These are phyloP conservation scores for Catocala fraxini DNA, from an alignment of 2,888 invertebrate species.

Conservation along the genomic window DNA sequence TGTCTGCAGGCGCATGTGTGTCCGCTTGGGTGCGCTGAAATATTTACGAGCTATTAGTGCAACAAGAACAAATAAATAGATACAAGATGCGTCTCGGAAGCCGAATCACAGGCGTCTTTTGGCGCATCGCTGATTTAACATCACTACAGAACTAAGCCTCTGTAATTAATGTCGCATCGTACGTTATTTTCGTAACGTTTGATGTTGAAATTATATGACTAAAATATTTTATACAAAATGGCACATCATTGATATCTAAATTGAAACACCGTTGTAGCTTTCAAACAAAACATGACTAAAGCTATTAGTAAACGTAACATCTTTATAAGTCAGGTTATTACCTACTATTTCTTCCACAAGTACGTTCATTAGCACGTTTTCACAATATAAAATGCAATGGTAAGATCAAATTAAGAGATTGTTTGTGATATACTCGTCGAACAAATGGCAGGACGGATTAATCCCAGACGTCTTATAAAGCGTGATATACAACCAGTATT, in stretches of 20 bases:
- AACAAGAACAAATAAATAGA: conserved; percentile 72
- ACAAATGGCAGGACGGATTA: conserved; percentile 32
- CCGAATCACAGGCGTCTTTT: conserved; percentile 67
- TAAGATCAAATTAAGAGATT: too few species aligned
- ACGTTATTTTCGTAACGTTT: conserved; percentile 62
- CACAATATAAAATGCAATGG: conserved; percentile 14
- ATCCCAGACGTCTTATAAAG: conserved; percentile 46
- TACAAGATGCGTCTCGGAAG: conserved; percentile 49
- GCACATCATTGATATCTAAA: conserved; percentile 41
- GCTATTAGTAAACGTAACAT: conserved; percentile 21
- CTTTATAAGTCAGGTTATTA: conserved; percentile 17
- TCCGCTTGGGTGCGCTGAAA: conserved; percentile 74
- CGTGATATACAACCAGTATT: conserved; percentile 49
- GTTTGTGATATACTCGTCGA: conserved; percentile 20
- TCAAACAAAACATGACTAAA: conserved; percentile 25
- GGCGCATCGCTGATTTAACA: conserved; percentile 80
- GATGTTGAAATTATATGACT: conserved; percentile 52
- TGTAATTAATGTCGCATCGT: conserved; percentile 67
- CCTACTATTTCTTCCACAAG: too few species aligned
- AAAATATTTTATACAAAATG: conserved; percentile 41
- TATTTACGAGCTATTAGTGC: conserved; percentile 86
- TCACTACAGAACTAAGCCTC: conserved; percentile 64
- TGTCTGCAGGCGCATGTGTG: conserved; percentile 79
- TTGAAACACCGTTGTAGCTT: conserved; percentile 29
- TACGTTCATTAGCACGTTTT: background rate